phyloP scores from a whole-genome alignment of 1,140 invertebrate genomes.

The Drusus annulatus region DNA sequence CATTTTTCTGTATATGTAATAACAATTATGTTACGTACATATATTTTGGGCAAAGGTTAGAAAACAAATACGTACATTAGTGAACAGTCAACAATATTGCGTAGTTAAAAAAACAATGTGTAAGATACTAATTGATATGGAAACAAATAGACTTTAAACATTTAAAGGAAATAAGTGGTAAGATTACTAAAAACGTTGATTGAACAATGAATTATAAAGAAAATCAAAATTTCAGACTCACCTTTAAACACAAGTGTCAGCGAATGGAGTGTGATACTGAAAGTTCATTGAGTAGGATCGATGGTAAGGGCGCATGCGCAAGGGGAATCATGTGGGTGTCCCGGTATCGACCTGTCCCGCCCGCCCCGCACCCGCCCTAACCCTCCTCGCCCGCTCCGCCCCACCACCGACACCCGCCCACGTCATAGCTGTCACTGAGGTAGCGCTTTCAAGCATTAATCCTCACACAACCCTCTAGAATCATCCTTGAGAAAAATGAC shows the following conservation, averaged over 20 bases:
- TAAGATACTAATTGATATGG: no score
- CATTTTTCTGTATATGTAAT: no score
- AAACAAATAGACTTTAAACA: no score
- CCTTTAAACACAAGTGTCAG: conserved; percentile 45
- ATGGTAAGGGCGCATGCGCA: conserved; percentile 53
- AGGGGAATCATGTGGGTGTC: conserved; percentile 47
- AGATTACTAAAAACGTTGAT: no score
- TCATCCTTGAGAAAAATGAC: background rate
- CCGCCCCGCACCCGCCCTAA: background rate
- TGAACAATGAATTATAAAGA: no score
- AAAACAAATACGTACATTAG: no score
- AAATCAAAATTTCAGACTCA: conserved; percentile 31
- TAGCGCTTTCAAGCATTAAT: conserved; percentile 1
- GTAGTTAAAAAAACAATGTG: no score
- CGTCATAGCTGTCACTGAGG: conserved; percentile 19
- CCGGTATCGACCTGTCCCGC: conserved; percentile 49
- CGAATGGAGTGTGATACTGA: conserved; percentile 46
- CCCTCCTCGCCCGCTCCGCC: conserved; percentile 19
- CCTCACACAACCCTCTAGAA: conserved; percentile 1
- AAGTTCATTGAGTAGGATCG: conserved; percentile 53
- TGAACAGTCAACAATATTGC: no score
- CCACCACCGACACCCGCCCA: conserved; percentile 4
- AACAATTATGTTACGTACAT: no score
- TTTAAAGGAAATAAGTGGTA: no score
- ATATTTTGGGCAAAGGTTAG: no score